A percentile compares a stretch with the other conserved stretches of the same genome.
These are phyloP conservation scores for Campoplex nolae DNA, from an alignment of 2,888 invertebrate species.

Conservation along the genomic window DNA sequence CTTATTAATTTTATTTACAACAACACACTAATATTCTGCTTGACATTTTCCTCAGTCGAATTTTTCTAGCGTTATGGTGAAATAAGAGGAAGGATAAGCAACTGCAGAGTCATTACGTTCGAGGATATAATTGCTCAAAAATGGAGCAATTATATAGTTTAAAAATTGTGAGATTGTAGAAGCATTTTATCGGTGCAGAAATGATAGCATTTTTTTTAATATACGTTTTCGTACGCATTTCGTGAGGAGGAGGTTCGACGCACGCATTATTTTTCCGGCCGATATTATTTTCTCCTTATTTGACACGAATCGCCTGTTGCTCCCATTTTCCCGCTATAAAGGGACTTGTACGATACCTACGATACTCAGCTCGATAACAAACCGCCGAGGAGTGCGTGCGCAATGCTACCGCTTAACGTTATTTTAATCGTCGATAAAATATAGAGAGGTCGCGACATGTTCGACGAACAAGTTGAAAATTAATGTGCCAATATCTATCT, in stretches of 20 bases:
- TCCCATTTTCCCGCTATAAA: conserved; percentile 13
- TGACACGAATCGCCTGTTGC: conserved; percentile 5
- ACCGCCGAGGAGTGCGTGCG: background rate
- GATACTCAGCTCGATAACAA: background rate
- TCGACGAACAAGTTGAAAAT: conserved; percentile 13
- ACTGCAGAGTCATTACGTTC: background rate
- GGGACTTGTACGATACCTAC: background rate
- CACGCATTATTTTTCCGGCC: background rate
- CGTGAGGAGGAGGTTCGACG: background rate
- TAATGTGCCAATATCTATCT: conserved; percentile 13
- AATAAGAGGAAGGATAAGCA: background rate
- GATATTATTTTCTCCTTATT: background rate
- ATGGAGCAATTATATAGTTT: background rate
- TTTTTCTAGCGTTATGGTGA: background rate
- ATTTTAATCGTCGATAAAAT: background rate
- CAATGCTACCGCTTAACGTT: background rate
- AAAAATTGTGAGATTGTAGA: background rate
- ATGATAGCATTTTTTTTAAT: background rate
- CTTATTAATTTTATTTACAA: background rate
- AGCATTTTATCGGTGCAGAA: background rate
- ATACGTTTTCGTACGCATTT: background rate
- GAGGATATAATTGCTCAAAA: background rate
- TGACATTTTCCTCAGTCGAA: background rate
- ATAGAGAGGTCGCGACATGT: conserved; percentile 2
- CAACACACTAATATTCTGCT: background rate